These are phyloP conservation scores for Oedothorax gibbosus DNA, from an alignment of 1,140 invertebrate species.

Conservation along the genomic window DNA sequence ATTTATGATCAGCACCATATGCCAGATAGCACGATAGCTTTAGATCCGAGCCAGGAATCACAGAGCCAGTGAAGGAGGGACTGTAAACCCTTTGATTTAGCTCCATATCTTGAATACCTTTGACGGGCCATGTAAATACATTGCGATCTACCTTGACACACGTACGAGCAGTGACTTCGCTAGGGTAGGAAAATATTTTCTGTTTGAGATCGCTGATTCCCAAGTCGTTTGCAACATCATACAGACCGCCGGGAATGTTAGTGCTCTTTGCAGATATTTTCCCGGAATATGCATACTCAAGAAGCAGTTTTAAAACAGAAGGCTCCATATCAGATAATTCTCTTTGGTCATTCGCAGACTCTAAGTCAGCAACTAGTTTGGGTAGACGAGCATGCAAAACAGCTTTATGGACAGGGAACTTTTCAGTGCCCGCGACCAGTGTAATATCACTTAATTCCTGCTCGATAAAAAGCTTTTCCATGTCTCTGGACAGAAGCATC, in stretches of 20 bases:
- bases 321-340: not conserved
- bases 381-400: slow-evolving; percentile 1
- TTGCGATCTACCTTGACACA: not conserved
- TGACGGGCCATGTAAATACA: not conserved
- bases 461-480: not conserved
- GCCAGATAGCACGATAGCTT: not conserved
- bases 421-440: not conserved
- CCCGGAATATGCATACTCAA: not conserved
- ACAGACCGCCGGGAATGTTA: not conserved
- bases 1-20: not conserved
- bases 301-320: not conserved
- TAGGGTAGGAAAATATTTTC: slow-evolving; percentile 9
- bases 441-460: not conserved
- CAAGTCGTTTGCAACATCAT: not conserved
- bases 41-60: not conserved
- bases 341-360: not conserved
- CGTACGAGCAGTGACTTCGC: not conserved
- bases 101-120: not conserved
- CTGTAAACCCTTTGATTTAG: not conserved
- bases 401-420: slow-evolving; percentile 1
- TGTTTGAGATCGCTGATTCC: not conserved
- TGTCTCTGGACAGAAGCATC: not conserved
- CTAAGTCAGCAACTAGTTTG: not conserved
- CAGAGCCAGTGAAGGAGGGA: not conserved
- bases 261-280: not conserved